A percentile compares a stretch with the other conserved stretches of the same genome.
Conservation (phyloP, 2,888 invertebrate genomes). For the Brachylomia viminalis region DNA sequence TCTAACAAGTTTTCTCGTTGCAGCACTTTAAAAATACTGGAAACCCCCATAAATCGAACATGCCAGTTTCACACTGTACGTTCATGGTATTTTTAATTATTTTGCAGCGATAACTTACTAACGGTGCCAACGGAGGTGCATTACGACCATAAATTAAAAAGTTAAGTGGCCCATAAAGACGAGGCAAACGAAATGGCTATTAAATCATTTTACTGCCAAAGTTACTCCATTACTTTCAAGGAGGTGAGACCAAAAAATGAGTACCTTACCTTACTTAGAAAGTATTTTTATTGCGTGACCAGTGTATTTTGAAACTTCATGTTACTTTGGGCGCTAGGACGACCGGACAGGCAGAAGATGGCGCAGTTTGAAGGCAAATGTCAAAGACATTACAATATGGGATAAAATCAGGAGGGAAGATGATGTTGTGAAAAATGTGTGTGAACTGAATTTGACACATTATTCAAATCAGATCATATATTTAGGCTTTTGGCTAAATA, state of each 20-base stretch:
- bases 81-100: conserved; percentile 51
- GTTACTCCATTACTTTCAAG: conserved; percentile 76
- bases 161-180: conserved; percentile 78
- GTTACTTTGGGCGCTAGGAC: too few species aligned
- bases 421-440: too few species aligned
- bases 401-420: too few species aligned
- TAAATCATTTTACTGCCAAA: conserved; percentile 82
- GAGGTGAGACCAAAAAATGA: conserved; percentile 67
- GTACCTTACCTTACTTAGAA: conserved; percentile 37
- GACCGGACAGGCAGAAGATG: too few species aligned
- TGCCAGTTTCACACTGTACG: conserved; percentile 5
- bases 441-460: too few species aligned
- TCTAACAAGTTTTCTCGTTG: background rate
- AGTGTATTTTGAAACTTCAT: conserved; percentile 15
- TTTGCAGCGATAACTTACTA: conserved; percentile 35
- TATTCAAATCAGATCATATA: too few species aligned
- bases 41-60: conserved; percentile 15
- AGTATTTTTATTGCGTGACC: conserved; percentile 21
- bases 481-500: too few species aligned
- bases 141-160: conserved; percentile 79
- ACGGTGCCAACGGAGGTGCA: conserved; percentile 58
- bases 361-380: too few species aligned
- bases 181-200: conserved; percentile 71
- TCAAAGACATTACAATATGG: too few species aligned
- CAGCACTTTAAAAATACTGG: conserved; percentile 2